A percentile compares a stretch with the other conserved stretches of the same genome.
Evolutionary conservation across 2,888 invertebrate species (phyloP).

Genomic region (Proisotoma minuta): DNA sequence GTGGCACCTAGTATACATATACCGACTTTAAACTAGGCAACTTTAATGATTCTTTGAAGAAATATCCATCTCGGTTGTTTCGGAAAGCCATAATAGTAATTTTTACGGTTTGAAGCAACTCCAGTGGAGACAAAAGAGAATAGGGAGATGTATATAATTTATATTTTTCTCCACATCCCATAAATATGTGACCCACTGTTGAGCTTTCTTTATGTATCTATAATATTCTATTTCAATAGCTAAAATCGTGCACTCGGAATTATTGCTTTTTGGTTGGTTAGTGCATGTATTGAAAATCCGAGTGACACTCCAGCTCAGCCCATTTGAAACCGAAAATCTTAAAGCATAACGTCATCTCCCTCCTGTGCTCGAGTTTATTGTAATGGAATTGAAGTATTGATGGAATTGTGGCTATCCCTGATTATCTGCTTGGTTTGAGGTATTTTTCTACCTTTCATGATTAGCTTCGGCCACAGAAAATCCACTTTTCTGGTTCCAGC

Average conservation of each 20-base stretch:
- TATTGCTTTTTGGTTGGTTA: neutral
- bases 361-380: neutral
- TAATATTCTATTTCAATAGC: neutral
- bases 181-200: conserved; percentile 6
- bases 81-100: no score
- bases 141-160: conserved; percentile 8
- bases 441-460: neutral
- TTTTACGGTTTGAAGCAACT: no score
- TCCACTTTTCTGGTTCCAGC: neutral
- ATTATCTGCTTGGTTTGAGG: conserved; percentile 9
- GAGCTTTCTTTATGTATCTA: conserved; percentile 1
- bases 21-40: no score
- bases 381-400: neutral
- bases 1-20: no score
- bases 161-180: conserved; percentile 2
- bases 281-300: neutral
- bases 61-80: no score
- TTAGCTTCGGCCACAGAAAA: neutral
- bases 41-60: no score
- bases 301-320: neutral
- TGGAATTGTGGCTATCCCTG: neutral
- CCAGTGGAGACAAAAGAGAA: no score
- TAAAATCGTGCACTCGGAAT: conserved; percentile 6
- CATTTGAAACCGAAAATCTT: neutral
- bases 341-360: no score